These are phyloP conservation scores for Hyposoter didymator DNA, from an alignment of 2,888 invertebrate species.

Conservation along the genomic window DNA sequence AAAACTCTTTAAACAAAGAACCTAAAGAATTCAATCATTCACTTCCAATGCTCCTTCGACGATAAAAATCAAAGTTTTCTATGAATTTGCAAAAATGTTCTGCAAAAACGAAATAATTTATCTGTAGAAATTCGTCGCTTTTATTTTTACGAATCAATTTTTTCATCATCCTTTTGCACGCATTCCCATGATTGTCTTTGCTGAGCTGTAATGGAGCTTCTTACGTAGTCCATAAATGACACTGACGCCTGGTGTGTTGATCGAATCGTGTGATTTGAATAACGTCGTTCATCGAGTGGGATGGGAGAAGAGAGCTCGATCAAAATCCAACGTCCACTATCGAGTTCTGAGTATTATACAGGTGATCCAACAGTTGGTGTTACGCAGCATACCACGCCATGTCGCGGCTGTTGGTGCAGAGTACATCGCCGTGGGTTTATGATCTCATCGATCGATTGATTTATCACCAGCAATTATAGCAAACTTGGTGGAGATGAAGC, in stretches of 20 bases:
- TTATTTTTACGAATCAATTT: no score
- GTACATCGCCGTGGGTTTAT: conserved; percentile 83
- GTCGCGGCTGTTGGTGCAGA: conserved; percentile 76
- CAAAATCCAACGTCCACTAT: conserved; percentile 81
- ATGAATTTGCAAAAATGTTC: not conserved
- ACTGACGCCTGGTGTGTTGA: conserved; percentile 23
- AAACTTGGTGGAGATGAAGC: conserved; percentile 76
- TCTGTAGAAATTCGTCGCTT: no score
- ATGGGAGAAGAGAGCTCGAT: conserved; percentile 72
- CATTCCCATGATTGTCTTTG: not conserved
- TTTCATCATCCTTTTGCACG: not conserved
- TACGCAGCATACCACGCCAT: conserved; percentile 69
- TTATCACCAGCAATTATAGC: conserved; percentile 84
- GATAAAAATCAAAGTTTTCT: not conserved
- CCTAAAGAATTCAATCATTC: no score
- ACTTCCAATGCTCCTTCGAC: no score
- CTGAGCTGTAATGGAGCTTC: not conserved
- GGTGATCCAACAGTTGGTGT: conserved; percentile 76
- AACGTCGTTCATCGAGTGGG: conserved; percentile 73
- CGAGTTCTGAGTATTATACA: conserved; percentile 39
- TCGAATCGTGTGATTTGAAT: conserved; percentile 39
- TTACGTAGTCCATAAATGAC: not conserved
- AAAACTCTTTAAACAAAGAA: not conserved
- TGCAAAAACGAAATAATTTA: not conserved
- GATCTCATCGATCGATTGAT: conserved; percentile 84